Evolutionary conservation across 2,113 vertebrate genomes (phyloP), one percentile per base, ranked within the genome.

Genomic region (Melozone crissalis): DNA sequence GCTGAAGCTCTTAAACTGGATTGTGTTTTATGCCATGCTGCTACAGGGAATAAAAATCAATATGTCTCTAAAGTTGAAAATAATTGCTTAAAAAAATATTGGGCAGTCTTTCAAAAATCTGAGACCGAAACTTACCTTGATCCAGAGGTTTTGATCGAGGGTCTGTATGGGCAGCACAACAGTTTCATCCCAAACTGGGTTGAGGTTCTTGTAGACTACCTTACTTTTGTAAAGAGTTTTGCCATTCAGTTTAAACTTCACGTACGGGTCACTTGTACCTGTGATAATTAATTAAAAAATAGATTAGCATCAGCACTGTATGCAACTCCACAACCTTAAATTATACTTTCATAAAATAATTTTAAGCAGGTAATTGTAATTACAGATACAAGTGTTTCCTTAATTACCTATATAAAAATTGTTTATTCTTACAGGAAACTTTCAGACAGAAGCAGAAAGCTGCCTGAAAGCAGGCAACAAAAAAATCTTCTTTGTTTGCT

Each of bases 171-270:
- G 98, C 78, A 99, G 96, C 44, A 98, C 98, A 35, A 99, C 99
- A 16, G 97, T 98, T 93, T 99, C 99, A 28, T 99, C 99, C 99
- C 99, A 99, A 23, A 97, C 94, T 7, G 99, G 99, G 91, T 99
- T 99, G 92, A 99, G 94, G 96, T 98, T 99, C 96, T 99, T 99
- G 93, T 98, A 99, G 79, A 99, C 96, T 23, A 99, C 99, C 96
- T 99, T 99, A 94, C 99, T 99, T 98, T 99, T 99, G 94, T 99
- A 99, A 26, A 99, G 95, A 12, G 99, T 99, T 96, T 99, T 99
- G 61, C 98, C 99, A 51, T 99, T 98, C 59, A 99, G 96, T 97
- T 99, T 99, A 96, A 99, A 99, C 94, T 99, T 99, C 96, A 99
- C 99, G 43, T 99, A 99, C 0, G 99, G 99, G 90, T 99, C 99